phyloP scores from a whole-genome alignment of 2,888 invertebrate species.

The Tanypteryx hageni region DNA sequence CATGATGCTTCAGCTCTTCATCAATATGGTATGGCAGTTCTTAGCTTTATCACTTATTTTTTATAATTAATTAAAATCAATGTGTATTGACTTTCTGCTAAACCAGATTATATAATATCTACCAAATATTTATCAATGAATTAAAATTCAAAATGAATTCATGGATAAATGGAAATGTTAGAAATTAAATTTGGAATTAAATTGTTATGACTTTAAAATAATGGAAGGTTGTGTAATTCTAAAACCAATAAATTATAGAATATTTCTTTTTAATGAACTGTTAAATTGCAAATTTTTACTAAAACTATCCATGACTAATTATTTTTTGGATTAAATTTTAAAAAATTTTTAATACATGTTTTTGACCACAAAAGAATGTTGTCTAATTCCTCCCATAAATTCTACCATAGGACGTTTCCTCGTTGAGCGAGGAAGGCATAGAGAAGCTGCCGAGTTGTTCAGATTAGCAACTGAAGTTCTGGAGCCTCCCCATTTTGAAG shows the following conservation, averaged over 20 bases:
- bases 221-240: no score
- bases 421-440: slow-evolving; percentile 72
- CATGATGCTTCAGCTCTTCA: slow-evolving; percentile 73
- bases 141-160: no score
- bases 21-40: slow-evolving; percentile 69
- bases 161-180: no score
- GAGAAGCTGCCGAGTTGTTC: slow-evolving; percentile 73
- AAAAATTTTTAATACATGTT: not conserved
- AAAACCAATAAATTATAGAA: no score
- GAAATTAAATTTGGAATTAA: no score
- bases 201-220: no score
- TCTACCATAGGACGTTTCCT: slow-evolving; percentile 74
- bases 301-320: not conserved
- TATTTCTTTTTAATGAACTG: no score
- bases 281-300: no score
- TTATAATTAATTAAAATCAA: not conserved
- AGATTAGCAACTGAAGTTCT: slow-evolving; percentile 73
- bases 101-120: not conserved
- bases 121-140: no score
- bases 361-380: not conserved
- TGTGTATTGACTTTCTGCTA: no score
- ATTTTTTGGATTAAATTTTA: not conserved
- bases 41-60: not conserved
- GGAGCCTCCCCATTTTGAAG: slow-evolving; percentile 72
- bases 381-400: not conserved